Percentiles rank a stretch among this genome's conserved stretches.
Conservation (phyloP, 1,140 invertebrate species). For the Drosophila malerkotliana region DNA sequence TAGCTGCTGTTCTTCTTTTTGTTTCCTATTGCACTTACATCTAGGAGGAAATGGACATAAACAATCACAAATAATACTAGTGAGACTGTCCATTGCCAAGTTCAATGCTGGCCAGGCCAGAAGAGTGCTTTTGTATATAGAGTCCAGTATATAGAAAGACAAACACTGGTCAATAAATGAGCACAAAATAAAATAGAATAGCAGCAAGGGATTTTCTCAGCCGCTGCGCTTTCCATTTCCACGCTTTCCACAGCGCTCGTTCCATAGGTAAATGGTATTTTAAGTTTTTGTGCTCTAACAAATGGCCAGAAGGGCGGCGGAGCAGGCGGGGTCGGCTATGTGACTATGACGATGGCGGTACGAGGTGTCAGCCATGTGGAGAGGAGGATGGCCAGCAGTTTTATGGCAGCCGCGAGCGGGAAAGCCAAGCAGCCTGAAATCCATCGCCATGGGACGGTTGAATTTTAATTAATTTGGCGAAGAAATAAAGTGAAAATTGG, state of each 20-base stretch:
- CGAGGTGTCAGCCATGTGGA: constrained; percentile 37
- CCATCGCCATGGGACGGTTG: constrained; percentile 20
- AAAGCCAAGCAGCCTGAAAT: constrained; percentile 44
- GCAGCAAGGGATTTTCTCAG: constrained; percentile 40
- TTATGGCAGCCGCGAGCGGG: constrained; percentile 53
- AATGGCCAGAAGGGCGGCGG: constrained; percentile 23
- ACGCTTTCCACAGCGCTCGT: constrained; percentile 43
- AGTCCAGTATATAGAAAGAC: constrained; percentile 40
- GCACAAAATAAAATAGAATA: constrained; percentile 33
- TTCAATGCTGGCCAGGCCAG: constrained; percentile 34
- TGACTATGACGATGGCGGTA: constrained; percentile 20
- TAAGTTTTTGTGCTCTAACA: constrained; percentile 42
- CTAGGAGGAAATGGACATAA: constrained; percentile 28
- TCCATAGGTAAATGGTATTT: constrained; percentile 56
- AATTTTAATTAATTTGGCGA: constrained; percentile 62
- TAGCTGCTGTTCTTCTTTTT: background rate
- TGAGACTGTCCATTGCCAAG: constrained; percentile 47
- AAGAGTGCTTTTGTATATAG: constrained; percentile 15
- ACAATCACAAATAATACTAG: constrained; percentile 39
- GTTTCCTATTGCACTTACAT: constrained; percentile 21
- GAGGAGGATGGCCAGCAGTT: constrained; percentile 48
- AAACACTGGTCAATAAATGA: constrained; percentile 48
- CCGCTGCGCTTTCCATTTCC: constrained; percentile 57
- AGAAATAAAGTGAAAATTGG: constrained; percentile 41
- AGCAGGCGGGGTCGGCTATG: constrained; percentile 4